Percentiles rank a stretch among this genome's conserved stretches.
Conservation (phyloP, 2,797 vertebrate species). For the Periparus ater region DNA sequence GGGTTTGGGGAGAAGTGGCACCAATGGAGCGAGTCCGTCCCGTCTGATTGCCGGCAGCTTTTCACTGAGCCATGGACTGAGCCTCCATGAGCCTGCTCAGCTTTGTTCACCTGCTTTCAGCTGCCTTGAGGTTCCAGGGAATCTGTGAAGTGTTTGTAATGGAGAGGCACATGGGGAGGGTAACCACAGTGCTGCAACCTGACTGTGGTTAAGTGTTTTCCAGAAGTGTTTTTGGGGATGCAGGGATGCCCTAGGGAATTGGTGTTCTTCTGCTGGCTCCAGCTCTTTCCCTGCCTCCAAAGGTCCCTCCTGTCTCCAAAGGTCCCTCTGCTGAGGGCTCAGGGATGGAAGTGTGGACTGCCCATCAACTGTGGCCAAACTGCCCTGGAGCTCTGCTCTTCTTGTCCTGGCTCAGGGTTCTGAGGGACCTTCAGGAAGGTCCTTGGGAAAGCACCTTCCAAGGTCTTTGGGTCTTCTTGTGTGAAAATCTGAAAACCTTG, state of each 20-base stretch:
- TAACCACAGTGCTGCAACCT: accelerated
- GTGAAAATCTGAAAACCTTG: neutral
- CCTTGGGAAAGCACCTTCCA: neutral
- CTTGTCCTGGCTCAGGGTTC: neutral
- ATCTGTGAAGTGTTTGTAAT: neutral
- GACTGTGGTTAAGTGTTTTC: neutral
- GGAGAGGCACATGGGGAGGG: neutral
- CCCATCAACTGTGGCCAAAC: neutral
- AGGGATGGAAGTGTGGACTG: neutral
- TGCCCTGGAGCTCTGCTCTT: neutral
- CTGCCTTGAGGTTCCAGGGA: neutral
- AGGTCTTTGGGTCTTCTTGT: neutral
- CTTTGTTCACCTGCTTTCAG: neutral
- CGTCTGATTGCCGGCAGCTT: neutral
- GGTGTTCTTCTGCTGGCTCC: neutral
- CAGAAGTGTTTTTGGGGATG: neutral
- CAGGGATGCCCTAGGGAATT: accelerated
- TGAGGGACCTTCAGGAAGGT: neutral
- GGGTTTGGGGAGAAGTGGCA: accelerated
- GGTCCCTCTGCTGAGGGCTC: neutral
- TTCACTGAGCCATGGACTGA: neutral
- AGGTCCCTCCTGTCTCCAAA: neutral
- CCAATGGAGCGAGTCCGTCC: neutral
- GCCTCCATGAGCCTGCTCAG: accelerated
- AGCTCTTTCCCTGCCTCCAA: neutral